A percentile compares a stretch with the other conserved stretches of the same genome.
Evolutionary conservation across 2,797 vertebrate species (phyloP).

Genomic region (Sandelia bainsii): DNA sequence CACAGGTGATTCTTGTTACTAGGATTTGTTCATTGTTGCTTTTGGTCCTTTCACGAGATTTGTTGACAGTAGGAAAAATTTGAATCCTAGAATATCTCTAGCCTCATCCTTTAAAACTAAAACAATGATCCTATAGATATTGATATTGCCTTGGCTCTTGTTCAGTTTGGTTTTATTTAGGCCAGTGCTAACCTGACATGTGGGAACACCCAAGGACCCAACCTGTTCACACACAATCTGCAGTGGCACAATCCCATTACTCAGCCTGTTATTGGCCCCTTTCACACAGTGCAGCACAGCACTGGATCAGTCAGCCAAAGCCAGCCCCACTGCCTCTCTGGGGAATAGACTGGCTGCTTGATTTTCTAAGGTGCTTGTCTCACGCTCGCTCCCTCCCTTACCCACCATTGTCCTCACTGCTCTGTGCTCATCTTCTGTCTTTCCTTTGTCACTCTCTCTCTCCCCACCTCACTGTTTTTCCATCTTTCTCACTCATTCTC

Average conservation of each 20-base stretch:
- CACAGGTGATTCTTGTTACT: constrained; percentile 2
- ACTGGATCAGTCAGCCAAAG: constrained; percentile 78
- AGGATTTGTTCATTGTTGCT: constrained; percentile 16
- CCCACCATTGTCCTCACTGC: constrained; percentile 65
- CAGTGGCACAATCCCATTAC: constrained; percentile 84
- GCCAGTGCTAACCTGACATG: constrained; percentile 66
- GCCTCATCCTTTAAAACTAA: constrained; percentile 24
- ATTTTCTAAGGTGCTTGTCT: constrained; percentile 77
- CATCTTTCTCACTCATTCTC: constrained; percentile 30
- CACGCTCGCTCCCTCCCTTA: constrained; percentile 57
- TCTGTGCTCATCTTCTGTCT: constrained; percentile 44
- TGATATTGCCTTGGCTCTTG: constrained; percentile 33
- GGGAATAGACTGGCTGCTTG: constrained; percentile 75
- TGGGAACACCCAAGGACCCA: constrained; percentile 79
- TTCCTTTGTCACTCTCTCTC: constrained; percentile 32
- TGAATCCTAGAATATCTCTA: constrained; percentile 7
- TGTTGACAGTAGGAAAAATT: constrained; percentile 13
- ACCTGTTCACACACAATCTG: constrained; percentile 80
- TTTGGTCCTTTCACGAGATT: constrained; percentile 23
- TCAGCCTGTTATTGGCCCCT: constrained; percentile 79
- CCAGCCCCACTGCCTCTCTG: constrained; percentile 65
- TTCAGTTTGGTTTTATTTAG: constrained; percentile 58
- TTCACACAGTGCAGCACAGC: constrained; percentile 76
- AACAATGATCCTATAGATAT: constrained; percentile 21
- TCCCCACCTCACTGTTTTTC: constrained; percentile 19